Base-by-base conservation (phyloP, 2,113 vertebrate genomes). In the Cisticola juncidis region DNA sequence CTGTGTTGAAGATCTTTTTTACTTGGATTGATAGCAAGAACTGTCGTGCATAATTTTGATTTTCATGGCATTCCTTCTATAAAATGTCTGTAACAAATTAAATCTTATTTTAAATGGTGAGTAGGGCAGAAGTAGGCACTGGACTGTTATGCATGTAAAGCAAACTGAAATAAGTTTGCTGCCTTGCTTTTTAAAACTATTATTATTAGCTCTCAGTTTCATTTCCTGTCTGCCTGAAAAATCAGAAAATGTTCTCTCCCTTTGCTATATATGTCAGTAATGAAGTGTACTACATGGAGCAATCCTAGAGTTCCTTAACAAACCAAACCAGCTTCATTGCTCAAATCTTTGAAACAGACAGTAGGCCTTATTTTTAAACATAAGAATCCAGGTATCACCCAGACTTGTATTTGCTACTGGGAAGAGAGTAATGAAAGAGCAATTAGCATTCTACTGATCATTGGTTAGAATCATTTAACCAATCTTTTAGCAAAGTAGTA, bases 391-490 rank as follows among this genome's bases (percentile, higher is more conserved):
- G 74, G 71, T 90, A 81, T 84, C 35, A 11, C 45, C 38, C 31
- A 14, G 82, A 87, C 74, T 96, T 92, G 56, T 92, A 86, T 96
- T 97, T 97, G 88, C 95, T 96, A 58, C 89, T 93, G 93, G 86
- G 77, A 90, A 90, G 51, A 79, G 84, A 94, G 78, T 81, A 93
- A 73, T 96, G 92, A 91, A 92, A 96, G 81, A 69, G 42, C 54
- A 70, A 85, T 95, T 95, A 97, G 81, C 86, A 94, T 97, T 96
- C 96, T 64, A 74, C 88, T 81, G 69, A 72, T 95, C 83, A 83
- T 83, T 91, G 87, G 88, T 96, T 96, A 95, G 94, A 96, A 97
- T 93, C 54, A 95, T 95, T 95, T 94, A 94, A 80, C 60, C 72
- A 18, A 22, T 86, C 65, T 95, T 92, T 69, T 96, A 90, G 58